Base-by-base conservation (phyloP, 2,113 vertebrate species). In the Ranitomeya variabilis region DNA sequence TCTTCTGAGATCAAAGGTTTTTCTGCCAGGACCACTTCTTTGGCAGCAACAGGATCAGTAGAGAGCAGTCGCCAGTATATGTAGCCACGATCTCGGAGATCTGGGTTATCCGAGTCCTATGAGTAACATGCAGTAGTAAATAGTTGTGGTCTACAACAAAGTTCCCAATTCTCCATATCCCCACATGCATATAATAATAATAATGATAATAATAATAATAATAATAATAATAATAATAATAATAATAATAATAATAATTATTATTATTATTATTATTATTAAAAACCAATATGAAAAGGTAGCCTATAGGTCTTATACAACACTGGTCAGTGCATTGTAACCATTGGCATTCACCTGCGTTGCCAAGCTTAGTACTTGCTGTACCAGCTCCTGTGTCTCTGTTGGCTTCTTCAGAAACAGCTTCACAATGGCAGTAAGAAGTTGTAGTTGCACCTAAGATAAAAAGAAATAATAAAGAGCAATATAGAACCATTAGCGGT, bases 31-130 rank as follows among this genome's bases (percentile, higher is more conserved):
- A 99, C 98, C 92, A 99, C 98, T 90, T 99, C 98, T 92, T 99
- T 99, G 82, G 98, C 98, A 0, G 98, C 98, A 91, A 99, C 98
- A 0, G 98, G 98, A 91, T 99, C 98, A 0, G 98, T 99, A 91
- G 98, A 99, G n/a, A 99, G 97, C 92, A 99, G 95, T 71, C 98
- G 97, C 98, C 98, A 99, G 93, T 99, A 99, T 94, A 99, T 99
- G 93, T 99, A 99, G 6, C 98, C 98, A 0, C 98, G 96, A 82
- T 99, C 98, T 86, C 98, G 94, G 91, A 99, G 95, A 93, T 99
- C 98, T 0, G 98, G 98, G 91, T 99, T 99, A 92, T 99, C 98
- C 0, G 98, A 99, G 92, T 99, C 98, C 98, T 99, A 87, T 0
- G 54, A 57, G 55, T 2, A 54, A 78, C 10, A 71, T 82, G 31